Conservation (phyloP, 2,113 vertebrate species). For the Zapornia atra region DNA sequence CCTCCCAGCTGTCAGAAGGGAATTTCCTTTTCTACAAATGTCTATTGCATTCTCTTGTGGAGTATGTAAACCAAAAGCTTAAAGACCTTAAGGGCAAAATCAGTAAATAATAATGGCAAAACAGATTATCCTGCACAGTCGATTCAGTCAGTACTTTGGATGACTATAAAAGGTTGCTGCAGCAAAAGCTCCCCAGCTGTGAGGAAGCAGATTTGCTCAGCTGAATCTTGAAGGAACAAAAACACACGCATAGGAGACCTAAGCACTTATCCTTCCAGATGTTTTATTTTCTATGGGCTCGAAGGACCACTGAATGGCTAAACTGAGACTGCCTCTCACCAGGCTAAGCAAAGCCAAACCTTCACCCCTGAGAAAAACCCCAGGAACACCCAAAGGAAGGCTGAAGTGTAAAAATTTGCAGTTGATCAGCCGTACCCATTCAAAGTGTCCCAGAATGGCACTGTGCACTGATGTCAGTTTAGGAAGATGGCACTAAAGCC, state of each 20-base stretch:
- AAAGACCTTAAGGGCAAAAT: not conserved
- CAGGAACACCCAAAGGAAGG: not conserved
- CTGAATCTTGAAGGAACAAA: not conserved
- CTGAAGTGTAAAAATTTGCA: not conserved
- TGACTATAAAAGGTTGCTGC: not conserved
- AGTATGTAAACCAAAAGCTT: not conserved
- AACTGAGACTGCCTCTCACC: not conserved
- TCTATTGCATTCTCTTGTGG: not conserved
- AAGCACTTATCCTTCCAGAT: not conserved
- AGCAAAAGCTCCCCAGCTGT: not conserved
- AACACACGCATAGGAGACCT: not conserved
- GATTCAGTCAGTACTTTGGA: not conserved
- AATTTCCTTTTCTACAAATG: not conserved
- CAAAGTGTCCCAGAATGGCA: not conserved
- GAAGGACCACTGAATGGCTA: not conserved
- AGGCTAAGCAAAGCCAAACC: not conserved
- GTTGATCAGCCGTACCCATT: not conserved
- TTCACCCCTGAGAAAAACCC: not conserved
- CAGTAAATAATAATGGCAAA: not conserved
- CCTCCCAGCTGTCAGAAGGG: not conserved
- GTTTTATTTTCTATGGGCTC: not conserved
- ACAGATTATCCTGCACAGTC: not conserved
- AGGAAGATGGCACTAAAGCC: not conserved
- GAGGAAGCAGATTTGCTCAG: not conserved
- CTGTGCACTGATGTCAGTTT: not conserved